Evolutionary conservation across 2,888 invertebrate genomes (phyloP), one percentile per base, ranked within the genome.

Genomic region (Drosophila incognita): DNA sequence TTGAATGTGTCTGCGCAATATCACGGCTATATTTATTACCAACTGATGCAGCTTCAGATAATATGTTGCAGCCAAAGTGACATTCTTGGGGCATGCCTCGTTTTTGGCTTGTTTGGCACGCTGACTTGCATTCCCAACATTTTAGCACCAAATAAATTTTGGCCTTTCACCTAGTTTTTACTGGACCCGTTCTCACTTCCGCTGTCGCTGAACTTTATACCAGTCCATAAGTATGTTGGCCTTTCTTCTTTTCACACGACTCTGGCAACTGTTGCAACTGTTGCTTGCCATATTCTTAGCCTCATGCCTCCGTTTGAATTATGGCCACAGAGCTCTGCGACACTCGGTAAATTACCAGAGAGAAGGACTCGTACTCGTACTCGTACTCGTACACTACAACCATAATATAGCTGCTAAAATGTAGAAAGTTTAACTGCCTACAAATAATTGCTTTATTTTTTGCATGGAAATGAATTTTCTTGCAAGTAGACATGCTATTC

Each of bases 331-430:
- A 58, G 63, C 78, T 71, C 78, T 85, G 84, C 84, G 89, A 83
- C 84, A 85, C 84, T 81, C 79, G 62, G 79, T 85, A 85, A 85
- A 85, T 85, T 87, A 87, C 68, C 35, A 57, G 67, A 69, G 65
- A 66, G 49, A 18, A 27, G 27, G 62, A 31, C 31, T 10, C 31
- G 31, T 31, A 7, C 15, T 18, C 35, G 15, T 40, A 60, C 76
- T 38, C 27, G 35, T 1, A 29, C 15, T 18, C 35, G 10, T 40
- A 31, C 54, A 56, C 56, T 56, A 5, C 2, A 53, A 33, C 1
- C 15, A 21, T 21, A 33, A 31, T 1, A 15, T 13, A 4, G 11
- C 21, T 21, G 6, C 21, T 21, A 0, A 11, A 46, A 46, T 7
- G 0, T 15, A 7, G 2, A 15, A 24, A 46, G 3, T 15, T 1